A percentile compares a stretch with the other conserved stretches of the same genome.
Evolutionary conservation across 2,888 invertebrate genomes (phyloP).

Genomic region (Ophion ellenae): DNA sequence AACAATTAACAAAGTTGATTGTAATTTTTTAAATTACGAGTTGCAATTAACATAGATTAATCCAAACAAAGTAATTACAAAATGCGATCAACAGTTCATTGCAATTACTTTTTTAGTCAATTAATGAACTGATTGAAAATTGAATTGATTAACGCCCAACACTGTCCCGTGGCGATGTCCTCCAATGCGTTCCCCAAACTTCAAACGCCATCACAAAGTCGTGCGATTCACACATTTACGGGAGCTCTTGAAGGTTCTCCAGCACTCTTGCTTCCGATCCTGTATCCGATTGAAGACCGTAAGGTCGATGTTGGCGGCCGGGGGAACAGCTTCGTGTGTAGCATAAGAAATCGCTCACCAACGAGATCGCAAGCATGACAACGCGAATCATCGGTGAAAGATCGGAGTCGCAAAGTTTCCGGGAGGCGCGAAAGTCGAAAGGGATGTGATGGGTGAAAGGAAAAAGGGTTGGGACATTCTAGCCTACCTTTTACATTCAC

Average conservation of each 20-base stretch:
- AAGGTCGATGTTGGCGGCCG: neutral
- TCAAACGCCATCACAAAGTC: neutral
- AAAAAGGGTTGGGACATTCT: neutral
- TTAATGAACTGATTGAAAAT: too few relatives aligned
- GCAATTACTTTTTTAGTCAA: too few relatives aligned
- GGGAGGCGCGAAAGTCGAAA: conserved; percentile 10
- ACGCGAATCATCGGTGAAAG: conserved; percentile 49
- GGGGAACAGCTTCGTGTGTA: neutral
- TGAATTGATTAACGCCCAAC: too few relatives aligned
- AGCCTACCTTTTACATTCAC: neutral
- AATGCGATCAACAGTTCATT: too few relatives aligned
- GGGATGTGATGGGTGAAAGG: neutral
- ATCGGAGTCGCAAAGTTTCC: conserved; percentile 45
- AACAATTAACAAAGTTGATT: too few relatives aligned
- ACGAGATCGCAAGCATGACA: conserved; percentile 47
- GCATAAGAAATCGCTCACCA: conserved; percentile 38
- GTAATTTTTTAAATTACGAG: too few relatives aligned
- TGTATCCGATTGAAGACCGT: neutral
- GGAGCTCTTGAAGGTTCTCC: neutral
- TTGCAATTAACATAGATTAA: too few relatives aligned
- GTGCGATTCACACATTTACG: neutral
- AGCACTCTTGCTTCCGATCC: neutral
- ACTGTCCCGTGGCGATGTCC: too few relatives aligned
- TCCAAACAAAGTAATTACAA: too few relatives aligned
- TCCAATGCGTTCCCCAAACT: too few relatives aligned